Percentiles rank a stretch among this genome's conserved stretches.
phyloP scores from a whole-genome alignment of 2,888 invertebrate genomes.

The Drosophila robusta region DNA sequence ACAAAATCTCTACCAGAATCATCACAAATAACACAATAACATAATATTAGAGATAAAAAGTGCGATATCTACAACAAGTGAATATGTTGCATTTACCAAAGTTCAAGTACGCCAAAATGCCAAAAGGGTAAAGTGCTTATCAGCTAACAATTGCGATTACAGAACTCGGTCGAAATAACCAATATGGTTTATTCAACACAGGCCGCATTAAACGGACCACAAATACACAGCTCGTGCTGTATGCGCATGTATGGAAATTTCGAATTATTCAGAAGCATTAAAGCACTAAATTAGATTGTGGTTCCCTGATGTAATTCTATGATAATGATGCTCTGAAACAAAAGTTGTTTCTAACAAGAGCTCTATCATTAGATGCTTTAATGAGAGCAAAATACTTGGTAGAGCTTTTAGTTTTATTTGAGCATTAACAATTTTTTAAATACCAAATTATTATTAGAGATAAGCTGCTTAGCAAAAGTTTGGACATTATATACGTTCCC shows the following conservation, averaged over 20 bases:
- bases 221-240: conserved; percentile 1
- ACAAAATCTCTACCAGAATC: conserved; percentile 54
- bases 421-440: not conserved
- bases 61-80: conserved; percentile 38
- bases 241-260: not conserved
- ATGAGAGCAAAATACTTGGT: not conserved
- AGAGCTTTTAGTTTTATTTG: not conserved
- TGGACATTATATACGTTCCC: no score
- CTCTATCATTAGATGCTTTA: not conserved
- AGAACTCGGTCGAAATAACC: not conserved
- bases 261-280: not conserved
- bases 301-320: not conserved
- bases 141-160: conserved; percentile 13
- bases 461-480: not conserved
- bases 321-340: not conserved
- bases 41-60: conserved; percentile 9
- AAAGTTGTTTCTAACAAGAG: no score
- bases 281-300: conserved; percentile 1
- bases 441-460: not conserved
- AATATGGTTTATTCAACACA: conserved; percentile 2
- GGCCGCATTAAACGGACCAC: not conserved
- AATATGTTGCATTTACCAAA: conserved; percentile 24
- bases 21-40: conserved; percentile 35
- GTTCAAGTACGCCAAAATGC: conserved; percentile 17
- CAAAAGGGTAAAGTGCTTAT: conserved; percentile 10